Evolutionary conservation across 2,888 invertebrate species (phyloP).

Genomic region (Gasteruption jaculator): DNA sequence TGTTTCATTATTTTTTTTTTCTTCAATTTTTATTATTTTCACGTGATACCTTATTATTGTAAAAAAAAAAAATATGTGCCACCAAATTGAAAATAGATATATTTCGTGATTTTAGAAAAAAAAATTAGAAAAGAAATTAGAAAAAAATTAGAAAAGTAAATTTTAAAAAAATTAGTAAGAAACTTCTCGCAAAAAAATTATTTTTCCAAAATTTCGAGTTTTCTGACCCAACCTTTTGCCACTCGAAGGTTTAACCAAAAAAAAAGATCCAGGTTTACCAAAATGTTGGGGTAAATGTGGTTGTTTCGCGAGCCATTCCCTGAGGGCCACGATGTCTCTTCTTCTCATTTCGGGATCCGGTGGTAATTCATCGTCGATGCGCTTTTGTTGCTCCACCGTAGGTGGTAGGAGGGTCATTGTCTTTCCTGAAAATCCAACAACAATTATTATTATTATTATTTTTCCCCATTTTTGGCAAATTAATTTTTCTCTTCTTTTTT

Average conservation of each 20-base stretch:
- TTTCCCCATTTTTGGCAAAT: neutral
- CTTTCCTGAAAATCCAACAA: neutral
- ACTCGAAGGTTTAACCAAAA: too few species aligned
- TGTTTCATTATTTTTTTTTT: too few species aligned
- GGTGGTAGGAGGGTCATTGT: conserved; percentile 45
- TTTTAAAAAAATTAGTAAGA: too few species aligned
- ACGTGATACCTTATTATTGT: too few species aligned
- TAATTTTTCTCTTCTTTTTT: too few species aligned
- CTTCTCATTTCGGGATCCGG: conserved; percentile 42
- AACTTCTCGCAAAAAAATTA: too few species aligned
- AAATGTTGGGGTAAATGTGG: conserved; percentile 48
- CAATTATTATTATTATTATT: neutral
- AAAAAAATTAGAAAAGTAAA: too few species aligned
- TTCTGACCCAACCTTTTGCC: neutral
- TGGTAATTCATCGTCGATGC: conserved; percentile 42
- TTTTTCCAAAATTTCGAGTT: conserved; percentile 1
- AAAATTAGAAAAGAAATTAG: conserved; percentile 1
- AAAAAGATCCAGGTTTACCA: too few species aligned
- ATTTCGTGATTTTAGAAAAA: neutral
- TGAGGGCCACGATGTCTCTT: conserved; percentile 38
- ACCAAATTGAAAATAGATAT: conserved; percentile 6
- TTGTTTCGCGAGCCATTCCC: conserved; percentile 47
- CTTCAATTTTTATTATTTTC: too few species aligned
- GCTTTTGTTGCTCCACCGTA: conserved; percentile 42
- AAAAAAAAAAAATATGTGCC: too few species aligned